phyloP scores from a whole-genome alignment of 2,113 vertebrate species.

The Hemichromis elongatus region DNA sequence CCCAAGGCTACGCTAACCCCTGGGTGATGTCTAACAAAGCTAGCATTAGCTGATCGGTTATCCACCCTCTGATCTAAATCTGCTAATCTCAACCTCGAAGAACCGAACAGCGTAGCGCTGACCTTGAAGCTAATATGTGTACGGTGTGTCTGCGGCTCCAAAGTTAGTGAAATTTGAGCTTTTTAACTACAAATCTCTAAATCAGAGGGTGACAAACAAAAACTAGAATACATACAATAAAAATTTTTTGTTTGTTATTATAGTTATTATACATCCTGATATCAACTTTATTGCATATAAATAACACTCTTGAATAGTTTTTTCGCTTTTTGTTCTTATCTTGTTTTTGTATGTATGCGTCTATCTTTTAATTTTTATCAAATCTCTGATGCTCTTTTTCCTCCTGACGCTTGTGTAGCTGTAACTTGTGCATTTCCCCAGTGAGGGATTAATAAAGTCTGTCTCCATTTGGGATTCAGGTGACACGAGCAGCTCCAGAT shows the following conservation, averaged over 20 bases:
- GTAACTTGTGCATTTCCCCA: fast-evolving
- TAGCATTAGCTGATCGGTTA: neutral
- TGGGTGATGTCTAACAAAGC: neutral
- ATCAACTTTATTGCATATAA: neutral
- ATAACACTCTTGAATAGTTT: neutral
- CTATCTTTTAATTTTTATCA: neutral
- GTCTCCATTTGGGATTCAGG: neutral
- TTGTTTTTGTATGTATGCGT: neutral
- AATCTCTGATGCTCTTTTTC: fast-evolving
- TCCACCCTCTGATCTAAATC: neutral
- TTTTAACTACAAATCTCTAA: neutral
- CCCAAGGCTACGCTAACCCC: neutral
- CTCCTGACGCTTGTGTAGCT: neutral
- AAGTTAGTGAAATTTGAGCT: neutral
- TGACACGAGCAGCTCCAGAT: neutral
- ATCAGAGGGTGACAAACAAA: neutral
- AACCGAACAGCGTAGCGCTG: neutral
- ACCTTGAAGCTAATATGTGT: neutral
- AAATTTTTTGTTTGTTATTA: neutral
- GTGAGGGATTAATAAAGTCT: neutral
- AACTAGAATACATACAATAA: neutral
- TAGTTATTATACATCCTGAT: neutral
- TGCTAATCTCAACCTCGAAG: neutral
- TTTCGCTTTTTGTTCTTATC: neutral
- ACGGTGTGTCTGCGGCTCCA: neutral